Evolutionary conservation across 2,113 vertebrate genomes (phyloP), one percentile per base, ranked within the genome.

Genomic region (Hystrix cristata): DNA sequence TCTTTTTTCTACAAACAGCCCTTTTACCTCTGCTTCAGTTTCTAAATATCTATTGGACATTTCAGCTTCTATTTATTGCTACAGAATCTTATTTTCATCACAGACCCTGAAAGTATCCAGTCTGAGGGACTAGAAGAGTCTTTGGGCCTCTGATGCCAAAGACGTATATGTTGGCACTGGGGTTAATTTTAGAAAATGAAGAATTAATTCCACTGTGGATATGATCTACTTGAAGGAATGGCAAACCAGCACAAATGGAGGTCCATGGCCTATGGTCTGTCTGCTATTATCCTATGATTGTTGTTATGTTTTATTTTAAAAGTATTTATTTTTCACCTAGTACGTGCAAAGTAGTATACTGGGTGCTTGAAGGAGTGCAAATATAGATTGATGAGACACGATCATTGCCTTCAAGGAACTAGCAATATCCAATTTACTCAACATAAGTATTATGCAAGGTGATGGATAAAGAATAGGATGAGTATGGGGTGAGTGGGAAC

Each of bases 1-100:
- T 91, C 48, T 90, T 96, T 27, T 85, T 53, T 92, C 94, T 78
- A 94, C 55, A 59, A 69, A 1, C 31, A 65, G 25, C 14, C 11
- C 53, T 79, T 97, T 46, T 85, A 71, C 46, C 29, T 93, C 67
- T 95, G 46, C 67, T 67, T 97, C 94, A 62, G 29, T 80, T 64
- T 23, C 59, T 87, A 85, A 83, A 95, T 87, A 21, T 34, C 55
- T 87, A 5, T 57, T 94, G 31, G 60, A 82, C 0, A 55, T 53
- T 76, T 71, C 9, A 82, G 18, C 27, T 59, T 96, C 55, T 13
- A 51, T 69, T 62, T 72, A 38, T 69, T 84, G 10, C 11, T 4
- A 69, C 3, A 18, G 19, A 9, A 80, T 74, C 29, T 94, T 81
- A 78, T 78, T 96, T 91, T 82, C 19, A 83, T 84, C 57, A 89